Conservation (phyloP, 2,113 vertebrate genomes). For the Lampris megalopsis region DNA sequence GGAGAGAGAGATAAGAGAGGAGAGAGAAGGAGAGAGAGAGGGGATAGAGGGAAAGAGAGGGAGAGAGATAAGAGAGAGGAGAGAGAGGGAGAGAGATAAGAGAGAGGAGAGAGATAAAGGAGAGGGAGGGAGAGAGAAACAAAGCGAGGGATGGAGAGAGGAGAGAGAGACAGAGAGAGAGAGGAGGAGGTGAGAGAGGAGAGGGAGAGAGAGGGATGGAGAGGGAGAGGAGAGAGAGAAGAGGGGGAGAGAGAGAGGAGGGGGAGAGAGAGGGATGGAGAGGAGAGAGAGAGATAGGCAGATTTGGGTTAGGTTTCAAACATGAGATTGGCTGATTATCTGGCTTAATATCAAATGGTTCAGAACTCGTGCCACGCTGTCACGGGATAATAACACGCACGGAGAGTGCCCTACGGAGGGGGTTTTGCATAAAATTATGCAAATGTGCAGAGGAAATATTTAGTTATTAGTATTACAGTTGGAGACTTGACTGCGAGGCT, state of each 20-base stretch:
- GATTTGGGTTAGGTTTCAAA: conserved; percentile 3
- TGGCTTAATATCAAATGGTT: conserved; percentile 13
- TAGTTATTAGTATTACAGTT: conserved; percentile 46
- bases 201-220: background rate
- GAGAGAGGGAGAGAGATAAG: background rate
- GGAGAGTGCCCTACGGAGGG: conserved; percentile 28
- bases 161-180: conserved; percentile 24
- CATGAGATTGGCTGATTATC: background rate
- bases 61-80: background rate
- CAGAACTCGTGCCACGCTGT: background rate
- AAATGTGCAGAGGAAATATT: conserved; percentile 35
- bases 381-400: conserved; percentile 1
- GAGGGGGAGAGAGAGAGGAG: conserved; percentile 34
- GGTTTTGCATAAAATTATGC: conserved; percentile 70
- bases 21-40: too few species aligned
- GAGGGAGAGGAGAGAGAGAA: conserved; percentile 4
- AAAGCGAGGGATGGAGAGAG: background rate
- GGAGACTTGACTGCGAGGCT: conserved; percentile 42
- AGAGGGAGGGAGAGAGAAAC: conserved; percentile 33
- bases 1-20: too few species aligned
- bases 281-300: background rate
- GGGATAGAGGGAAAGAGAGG: too few species aligned
- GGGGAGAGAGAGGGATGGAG: background rate
- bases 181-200: conserved; percentile 10
- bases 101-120: conserved; percentile 25